Base-by-base conservation (phyloP, 2,797 vertebrate genomes). In the Anguilla anguilla region DNA sequence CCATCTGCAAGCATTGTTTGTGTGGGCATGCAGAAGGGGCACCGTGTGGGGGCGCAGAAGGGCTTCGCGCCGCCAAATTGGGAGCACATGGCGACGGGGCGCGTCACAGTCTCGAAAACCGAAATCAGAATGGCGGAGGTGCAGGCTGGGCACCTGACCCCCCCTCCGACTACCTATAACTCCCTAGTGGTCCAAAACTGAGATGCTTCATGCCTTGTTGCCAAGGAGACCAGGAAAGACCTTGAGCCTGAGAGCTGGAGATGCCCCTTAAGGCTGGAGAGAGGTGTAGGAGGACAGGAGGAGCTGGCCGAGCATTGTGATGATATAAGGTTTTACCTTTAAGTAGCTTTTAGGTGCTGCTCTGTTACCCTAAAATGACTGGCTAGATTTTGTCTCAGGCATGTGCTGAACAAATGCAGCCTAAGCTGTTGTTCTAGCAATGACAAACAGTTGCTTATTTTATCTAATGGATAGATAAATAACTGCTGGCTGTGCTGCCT, bases 21-120 rank as follows among this genome's bases (percentile, higher is more conserved):
- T 49, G 85, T 72, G 46, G 85, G 85, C 43, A 86, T 39, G 39
- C 61, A 72, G 64, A 86, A 72, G 85, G 85, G 85, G 61, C 64
- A 72, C 39, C 10, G 85, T 69, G 61, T 28, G 43, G 11, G 39
- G 17, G 49, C 59, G 53, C 53, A 74, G 25, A 51, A 55, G 28
- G 59, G 49, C 46, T 77, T 53, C 74, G 85, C 57, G n/a, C 46
- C 6, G 43, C 79, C 61, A 83, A 87, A 83, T 67, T 83, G 79
- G 86, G 81, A 83, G 86, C 86, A 87, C 10, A 83, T 83, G 77
- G 39, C 57, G 28, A 15, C 7, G 13, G 28, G 22, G 22, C 19
- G 51, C 28, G 35, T 59, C 22, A 19, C 77, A 46, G 51, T 79
- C 39, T 51, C n/a, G 49, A 53, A 81, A 79, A 81, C 64, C 13